Conservation (phyloP, 2,888 invertebrate species). For the Hybos culiciformis region DNA sequence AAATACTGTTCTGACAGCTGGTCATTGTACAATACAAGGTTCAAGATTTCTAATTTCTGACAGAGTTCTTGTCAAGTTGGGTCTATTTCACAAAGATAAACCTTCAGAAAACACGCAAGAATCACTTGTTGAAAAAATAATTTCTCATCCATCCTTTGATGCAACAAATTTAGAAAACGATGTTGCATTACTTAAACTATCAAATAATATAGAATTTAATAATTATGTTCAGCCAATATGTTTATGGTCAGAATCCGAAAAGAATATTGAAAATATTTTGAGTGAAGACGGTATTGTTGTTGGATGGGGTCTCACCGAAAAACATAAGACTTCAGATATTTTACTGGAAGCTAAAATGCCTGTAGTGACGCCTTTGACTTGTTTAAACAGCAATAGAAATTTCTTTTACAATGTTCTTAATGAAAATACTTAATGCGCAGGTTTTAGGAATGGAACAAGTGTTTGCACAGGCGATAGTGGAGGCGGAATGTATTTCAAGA, state of each 20-base stretch:
- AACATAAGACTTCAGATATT: slow-evolving; percentile 19
- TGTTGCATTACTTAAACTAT: slow-evolving; percentile 29
- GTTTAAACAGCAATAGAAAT: slow-evolving; percentile 17
- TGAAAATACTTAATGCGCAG: slow-evolving; percentile 13
- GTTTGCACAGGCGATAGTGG: slow-evolving; percentile 42
- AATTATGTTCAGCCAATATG: slow-evolving; percentile 34
- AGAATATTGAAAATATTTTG: slow-evolving; percentile 9
- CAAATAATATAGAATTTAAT: slow-evolving; percentile 23
- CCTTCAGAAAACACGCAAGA: slow-evolving; percentile 27
- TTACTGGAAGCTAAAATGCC: slow-evolving; percentile 25
- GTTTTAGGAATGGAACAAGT: slow-evolving; percentile 26
- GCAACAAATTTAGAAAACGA: slow-evolving; percentile 19
- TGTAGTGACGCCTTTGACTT: slow-evolving; percentile 23
- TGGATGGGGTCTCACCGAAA: slow-evolving; percentile 33
- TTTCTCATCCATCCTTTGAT: slow-evolving; percentile 8
- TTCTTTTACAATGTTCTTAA: slow-evolving; percentile 11
- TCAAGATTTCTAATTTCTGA: slow-evolving; percentile 23
- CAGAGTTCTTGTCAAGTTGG: slow-evolving; percentile 26
- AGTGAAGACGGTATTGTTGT: slow-evolving; percentile 19
- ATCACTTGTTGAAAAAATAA: slow-evolving; percentile 14
- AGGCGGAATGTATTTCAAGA: slow-evolving; percentile 34
- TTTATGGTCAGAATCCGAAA: slow-evolving; percentile 24
- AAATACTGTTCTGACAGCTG: slow-evolving; percentile 25
- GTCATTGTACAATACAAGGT: slow-evolving; percentile 26
- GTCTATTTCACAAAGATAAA: slow-evolving; percentile 31